Evolutionary conservation across 2,113 vertebrate species (phyloP), one percentile per base, ranked within the genome.

Genomic region (Anoura caudifer): DNA sequence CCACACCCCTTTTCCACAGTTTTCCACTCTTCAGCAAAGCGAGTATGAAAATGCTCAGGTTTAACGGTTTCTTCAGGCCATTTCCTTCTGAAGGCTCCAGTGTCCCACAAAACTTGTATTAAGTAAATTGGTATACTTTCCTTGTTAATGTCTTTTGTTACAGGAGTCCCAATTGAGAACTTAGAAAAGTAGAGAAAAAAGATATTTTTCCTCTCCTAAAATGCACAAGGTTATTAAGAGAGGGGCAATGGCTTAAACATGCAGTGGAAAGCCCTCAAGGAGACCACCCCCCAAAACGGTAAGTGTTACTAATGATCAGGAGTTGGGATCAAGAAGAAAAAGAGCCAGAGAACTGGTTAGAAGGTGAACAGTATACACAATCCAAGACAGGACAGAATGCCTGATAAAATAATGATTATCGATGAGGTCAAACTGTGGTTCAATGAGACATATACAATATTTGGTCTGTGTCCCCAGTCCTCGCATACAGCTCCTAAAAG

Each of bases 281-380:
- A 92, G 75, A 54, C 7, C 17, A 75, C 33, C 28, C 3, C 73
- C n/a, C 72, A 80, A 84, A 85, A 84, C 33, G 16, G 45, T 1
- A 1, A 90, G 45, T 80, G 24, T 72, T 41, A 4, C 38, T 20
- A 36, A 91, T 11, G 63, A 67, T 69, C 45, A 77, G 16, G 5
- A 94, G 65, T 54, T 24, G 72, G 54, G 73, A 95, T 33, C 52
- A 92, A 87, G 36, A 61, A 90, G 80, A 82, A 75, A 94, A 75
- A 82, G 38, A 56, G 77, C 15, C 89, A 80, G 13, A 88, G 52
- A 80, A 41, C 41, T 33, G 36, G 5, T 43, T 47, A 41, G 24
- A 67, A 91, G 73, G 73, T 2, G n/a, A 94, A 56, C 22, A 6
- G 0, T 11, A 52, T 16, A 59, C 1, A 82, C 41, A 91, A 83